phyloP scores from a whole-genome alignment of 2,797 vertebrate genomes.

The Sphaeramia orbicularis region DNA sequence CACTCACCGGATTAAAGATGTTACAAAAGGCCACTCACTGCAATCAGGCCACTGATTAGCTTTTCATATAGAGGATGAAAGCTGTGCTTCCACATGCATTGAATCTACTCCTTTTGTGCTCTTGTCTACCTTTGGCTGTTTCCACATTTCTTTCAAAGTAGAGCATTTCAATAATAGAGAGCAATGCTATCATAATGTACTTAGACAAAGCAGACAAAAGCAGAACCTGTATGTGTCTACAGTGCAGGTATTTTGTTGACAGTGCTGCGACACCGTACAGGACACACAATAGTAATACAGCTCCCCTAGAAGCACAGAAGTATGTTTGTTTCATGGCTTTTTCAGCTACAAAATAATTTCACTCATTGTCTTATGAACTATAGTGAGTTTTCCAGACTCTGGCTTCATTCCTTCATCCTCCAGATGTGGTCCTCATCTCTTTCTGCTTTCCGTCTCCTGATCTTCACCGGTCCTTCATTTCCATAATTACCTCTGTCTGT shows the following conservation, averaged over 20 bases:
- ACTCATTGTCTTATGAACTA: no score
- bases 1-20: constrained; percentile 83
- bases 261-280: background rate
- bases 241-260: background rate
- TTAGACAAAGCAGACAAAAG: background rate
- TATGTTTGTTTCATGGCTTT: background rate
- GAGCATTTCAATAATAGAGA: constrained; percentile 50
- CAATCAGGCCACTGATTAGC: constrained; percentile 85
- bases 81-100: constrained; percentile 51
- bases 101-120: constrained; percentile 55
- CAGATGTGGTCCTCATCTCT: no score
- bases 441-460: no score
- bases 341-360: background rate
- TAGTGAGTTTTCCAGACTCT: no score
- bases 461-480: no score
- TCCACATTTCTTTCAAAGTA: constrained; percentile 28
- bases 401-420: no score
- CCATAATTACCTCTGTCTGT: no score
- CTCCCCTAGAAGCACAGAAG: no score
- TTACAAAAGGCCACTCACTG: constrained; percentile 83
- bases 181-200: constrained; percentile 16
- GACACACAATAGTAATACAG: background rate
- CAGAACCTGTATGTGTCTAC: background rate
- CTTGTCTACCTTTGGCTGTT: constrained; percentile 25
- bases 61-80: constrained; percentile 80